These are phyloP conservation scores for Acheta domesticus DNA, from an alignment of 2,888 invertebrate genomes.

Conservation along the genomic window DNA sequence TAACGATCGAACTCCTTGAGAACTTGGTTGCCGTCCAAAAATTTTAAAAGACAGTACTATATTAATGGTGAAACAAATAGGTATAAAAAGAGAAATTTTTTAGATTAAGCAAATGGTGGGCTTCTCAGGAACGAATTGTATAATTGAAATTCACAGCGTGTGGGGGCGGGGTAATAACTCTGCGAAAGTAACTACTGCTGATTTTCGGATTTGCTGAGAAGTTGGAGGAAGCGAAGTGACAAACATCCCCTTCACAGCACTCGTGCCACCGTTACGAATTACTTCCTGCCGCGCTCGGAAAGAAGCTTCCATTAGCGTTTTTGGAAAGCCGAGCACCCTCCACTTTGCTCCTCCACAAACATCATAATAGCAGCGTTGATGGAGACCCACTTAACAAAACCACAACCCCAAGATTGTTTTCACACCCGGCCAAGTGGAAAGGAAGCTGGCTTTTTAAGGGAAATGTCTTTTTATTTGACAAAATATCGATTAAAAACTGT, in stretches of 20 bases:
- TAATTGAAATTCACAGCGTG: not conserved
- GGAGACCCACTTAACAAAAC: slow-evolving; percentile 8
- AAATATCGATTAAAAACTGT: too few species aligned
- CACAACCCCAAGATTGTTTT: not conserved
- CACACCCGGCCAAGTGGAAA: not conserved
- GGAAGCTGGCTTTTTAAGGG: too few species aligned
- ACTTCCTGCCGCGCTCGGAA: not conserved
- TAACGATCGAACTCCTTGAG: not conserved
- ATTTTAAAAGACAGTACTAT: slow-evolving; percentile 2
- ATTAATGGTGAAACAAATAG: not conserved
- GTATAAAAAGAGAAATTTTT: not conserved
- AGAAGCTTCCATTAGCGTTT: not conserved
- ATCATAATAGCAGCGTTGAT: not conserved
- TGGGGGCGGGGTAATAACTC: not conserved
- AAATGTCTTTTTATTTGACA: too few species aligned
- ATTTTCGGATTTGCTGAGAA: not conserved
- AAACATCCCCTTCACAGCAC: not conserved
- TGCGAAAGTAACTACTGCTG: not conserved
- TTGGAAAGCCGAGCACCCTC: not conserved
- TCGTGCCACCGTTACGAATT: not conserved
- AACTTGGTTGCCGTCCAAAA: not conserved
- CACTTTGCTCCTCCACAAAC: not conserved
- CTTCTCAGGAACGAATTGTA: not conserved
- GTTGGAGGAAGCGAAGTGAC: not conserved
- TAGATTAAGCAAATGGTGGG: too few species aligned